A percentile compares a stretch with the other conserved stretches of the same genome.
Conservation (phyloP, 2,113 vertebrate genomes). For the Lophotis ruficrista region DNA sequence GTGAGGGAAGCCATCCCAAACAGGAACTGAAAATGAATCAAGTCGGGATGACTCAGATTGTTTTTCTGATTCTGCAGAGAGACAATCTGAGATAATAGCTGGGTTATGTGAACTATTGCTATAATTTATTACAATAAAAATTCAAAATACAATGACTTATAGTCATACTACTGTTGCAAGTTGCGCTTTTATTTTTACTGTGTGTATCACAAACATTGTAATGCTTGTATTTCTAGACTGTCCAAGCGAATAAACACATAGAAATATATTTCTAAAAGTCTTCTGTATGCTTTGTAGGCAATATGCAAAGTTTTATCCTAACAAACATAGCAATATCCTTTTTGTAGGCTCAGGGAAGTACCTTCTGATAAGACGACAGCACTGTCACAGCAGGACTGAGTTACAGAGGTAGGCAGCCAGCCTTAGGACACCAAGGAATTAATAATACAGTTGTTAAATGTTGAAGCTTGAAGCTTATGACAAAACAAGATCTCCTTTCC, state of each 20-base stretch:
- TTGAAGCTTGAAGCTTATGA: background rate
- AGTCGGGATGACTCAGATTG: constrained; percentile 46
- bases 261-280: background rate
- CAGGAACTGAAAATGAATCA: constrained; percentile 58
- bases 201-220: background rate
- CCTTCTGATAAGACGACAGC: background rate
- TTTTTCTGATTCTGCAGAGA: constrained; percentile 56
- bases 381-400: background rate
- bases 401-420: background rate
- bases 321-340: background rate
- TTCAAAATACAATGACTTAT: constrained; percentile 18
- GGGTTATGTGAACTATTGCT: constrained; percentile 46
- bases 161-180: background rate
- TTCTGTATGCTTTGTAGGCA: background rate
- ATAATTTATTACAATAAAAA: constrained; percentile 42
- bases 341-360: background rate
- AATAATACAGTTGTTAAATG: background rate
- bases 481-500: background rate
- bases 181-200: background rate
- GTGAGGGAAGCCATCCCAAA: constrained; percentile 42
- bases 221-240: background rate
- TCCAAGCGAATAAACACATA: background rate
- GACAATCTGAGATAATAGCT: constrained; percentile 61
- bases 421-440: background rate
- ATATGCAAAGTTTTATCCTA: background rate